Percentiles rank a stretch among this genome's conserved stretches.
phyloP scores from a whole-genome alignment of 2,113 vertebrate genomes.

The Azemiops feae region DNA sequence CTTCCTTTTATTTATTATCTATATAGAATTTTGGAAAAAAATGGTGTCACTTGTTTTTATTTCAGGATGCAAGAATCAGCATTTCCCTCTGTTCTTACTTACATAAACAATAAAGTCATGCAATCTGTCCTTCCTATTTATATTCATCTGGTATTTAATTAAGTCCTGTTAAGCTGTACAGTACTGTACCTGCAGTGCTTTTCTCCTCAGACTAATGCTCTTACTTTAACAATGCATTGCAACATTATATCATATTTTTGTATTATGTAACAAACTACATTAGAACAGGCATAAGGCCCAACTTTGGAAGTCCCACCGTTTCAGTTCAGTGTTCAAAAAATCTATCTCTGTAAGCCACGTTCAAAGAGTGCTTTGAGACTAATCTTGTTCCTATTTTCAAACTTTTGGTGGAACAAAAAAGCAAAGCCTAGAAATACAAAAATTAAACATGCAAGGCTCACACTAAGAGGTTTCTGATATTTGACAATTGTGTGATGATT shows the following conservation, averaged over 20 bases:
- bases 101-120: slow-evolving; percentile 23
- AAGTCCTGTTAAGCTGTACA: slow-evolving; percentile 10
- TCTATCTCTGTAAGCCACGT: no score
- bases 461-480: not conserved
- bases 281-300: not conserved
- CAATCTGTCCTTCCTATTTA: slow-evolving; percentile 31
- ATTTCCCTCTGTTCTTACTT: slow-evolving; percentile 18
- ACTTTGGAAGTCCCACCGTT: not conserved
- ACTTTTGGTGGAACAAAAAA: not conserved
- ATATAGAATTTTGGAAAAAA: not conserved
- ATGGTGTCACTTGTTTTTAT: not conserved
- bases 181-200: slow-evolving; percentile 9
- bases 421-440: not conserved
- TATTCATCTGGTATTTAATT: slow-evolving; percentile 22
- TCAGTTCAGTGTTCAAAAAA: not conserved
- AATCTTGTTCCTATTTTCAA: not conserved
- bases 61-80: slow-evolving; percentile 29
- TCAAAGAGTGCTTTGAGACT: not conserved
- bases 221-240: not conserved
- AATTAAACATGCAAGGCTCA: not conserved
- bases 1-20: slow-evolving; percentile 5
- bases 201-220: not conserved
- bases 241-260: not conserved
- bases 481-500: not conserved
- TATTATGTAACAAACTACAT: not conserved